Evolutionary conservation across 2,113 vertebrate species (phyloP).

Genomic region (Struthio camelus): DNA sequence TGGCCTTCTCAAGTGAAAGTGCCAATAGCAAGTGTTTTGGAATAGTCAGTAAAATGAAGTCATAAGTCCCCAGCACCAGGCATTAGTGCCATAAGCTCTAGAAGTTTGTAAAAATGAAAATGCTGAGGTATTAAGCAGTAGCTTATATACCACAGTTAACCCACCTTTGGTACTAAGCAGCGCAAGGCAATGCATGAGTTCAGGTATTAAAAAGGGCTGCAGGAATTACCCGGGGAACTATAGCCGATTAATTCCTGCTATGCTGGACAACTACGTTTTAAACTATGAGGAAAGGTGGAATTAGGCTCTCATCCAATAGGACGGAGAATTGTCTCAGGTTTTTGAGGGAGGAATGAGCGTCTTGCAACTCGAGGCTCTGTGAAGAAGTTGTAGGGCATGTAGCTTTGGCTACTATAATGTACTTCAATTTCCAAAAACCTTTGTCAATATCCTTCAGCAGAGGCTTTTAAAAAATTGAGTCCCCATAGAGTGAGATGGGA

Average conservation of each 20-base stretch:
- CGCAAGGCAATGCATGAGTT: accelerated
- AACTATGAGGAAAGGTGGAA: background rate
- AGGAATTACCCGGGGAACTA: background rate
- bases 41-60: background rate
- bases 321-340: background rate
- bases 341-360: background rate
- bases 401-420: background rate
- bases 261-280: background rate
- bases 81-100: accelerated
- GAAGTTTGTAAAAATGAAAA: background rate
- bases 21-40: background rate
- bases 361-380: background rate
- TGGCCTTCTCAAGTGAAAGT: accelerated
- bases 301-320: background rate
- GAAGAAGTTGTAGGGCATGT: background rate
- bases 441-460: background rate
- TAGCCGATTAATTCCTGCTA: background rate
- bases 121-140: background rate
- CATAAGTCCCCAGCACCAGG: background rate
- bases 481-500: background rate
- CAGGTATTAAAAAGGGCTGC: background rate
- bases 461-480: background rate
- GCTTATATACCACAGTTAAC: accelerated
- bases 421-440: background rate
- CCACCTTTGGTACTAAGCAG: background rate